Evolutionary conservation across 2,113 vertebrate species (phyloP).

Genomic region (Odontophorus gujanensis): DNA sequence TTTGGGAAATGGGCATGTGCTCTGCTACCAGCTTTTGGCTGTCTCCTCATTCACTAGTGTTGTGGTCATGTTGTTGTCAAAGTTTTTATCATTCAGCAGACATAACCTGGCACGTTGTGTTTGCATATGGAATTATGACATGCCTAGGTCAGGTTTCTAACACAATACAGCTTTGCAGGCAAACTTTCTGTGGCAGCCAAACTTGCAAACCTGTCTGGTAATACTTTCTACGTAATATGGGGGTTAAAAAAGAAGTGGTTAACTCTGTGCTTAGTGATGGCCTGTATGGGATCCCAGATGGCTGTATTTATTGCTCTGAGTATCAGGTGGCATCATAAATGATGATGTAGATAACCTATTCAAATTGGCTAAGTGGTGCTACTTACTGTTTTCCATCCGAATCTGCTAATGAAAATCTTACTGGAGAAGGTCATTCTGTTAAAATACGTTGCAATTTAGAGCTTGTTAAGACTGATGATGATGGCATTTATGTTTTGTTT

Average conservation of each 20-base stretch:
- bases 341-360: not conserved
- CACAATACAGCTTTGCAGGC: not conserved
- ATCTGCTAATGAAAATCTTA: slow-evolving; percentile 50
- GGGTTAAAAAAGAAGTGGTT: not conserved
- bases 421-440: slow-evolving; percentile 28
- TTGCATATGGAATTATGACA: rapidly evolving
- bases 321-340: not conserved
- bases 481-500: slow-evolving; percentile 51
- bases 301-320: not conserved
- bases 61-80: not conserved
- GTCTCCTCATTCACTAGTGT: not conserved
- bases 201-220: not conserved
- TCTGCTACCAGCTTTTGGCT: not conserved
- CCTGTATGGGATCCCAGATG: not conserved
- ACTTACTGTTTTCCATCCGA: not conserved
- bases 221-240: not conserved
- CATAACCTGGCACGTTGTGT: not conserved
- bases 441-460: slow-evolving; percentile 23
- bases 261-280: not conserved
- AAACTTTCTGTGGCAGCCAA: not conserved
- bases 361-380: not conserved
- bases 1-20: rapidly evolving
- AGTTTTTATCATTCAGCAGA: not conserved
- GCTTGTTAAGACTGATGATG: slow-evolving; percentile 35
- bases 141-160: not conserved